A percentile compares a stretch with the other conserved stretches of the same genome.
These are phyloP conservation scores for Cinara cedri DNA, from an alignment of 2,888 invertebrate genomes.

Conservation along the genomic window DNA sequence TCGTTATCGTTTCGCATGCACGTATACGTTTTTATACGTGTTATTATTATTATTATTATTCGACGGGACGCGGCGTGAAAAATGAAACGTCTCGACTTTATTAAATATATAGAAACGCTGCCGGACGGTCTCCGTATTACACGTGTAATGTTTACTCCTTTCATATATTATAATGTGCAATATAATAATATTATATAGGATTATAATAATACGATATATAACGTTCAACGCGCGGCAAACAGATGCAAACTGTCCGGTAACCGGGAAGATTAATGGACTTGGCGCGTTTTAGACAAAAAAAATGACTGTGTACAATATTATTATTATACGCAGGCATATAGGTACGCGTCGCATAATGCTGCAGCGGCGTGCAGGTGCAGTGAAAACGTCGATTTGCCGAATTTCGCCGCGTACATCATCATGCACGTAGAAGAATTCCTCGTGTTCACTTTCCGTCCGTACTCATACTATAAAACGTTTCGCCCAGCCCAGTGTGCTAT, in stretches of 20 bases:
- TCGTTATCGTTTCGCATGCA: conserved; percentile 24
- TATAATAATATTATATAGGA: not conserved
- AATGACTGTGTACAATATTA: conserved; percentile 1
- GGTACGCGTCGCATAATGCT: no score
- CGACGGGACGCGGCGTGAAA: conserved; percentile 24
- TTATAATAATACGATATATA: no score
- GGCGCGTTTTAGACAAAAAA: conserved; percentile 17
- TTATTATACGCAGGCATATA: not conserved
- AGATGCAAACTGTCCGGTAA: conserved; percentile 56
- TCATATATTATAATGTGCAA: not conserved
- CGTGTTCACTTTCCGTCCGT: conserved; percentile 39
- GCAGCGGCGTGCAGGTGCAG: conserved; percentile 21
- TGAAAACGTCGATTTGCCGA: conserved; percentile 33
- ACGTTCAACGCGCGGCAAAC: conserved; percentile 22
- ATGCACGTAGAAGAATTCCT: conserved; percentile 6
- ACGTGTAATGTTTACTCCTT: conserved; percentile 57
- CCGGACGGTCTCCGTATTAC: conserved; percentile 45
- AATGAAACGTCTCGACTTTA: conserved; percentile 54
- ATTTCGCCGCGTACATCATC: not conserved
- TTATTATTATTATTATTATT: conserved; percentile 4
- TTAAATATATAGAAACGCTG: conserved; percentile 40
- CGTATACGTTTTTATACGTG: not conserved
- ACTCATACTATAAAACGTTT: no score
- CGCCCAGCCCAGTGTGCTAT: no score
- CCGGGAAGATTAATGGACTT: conserved; percentile 46